A percentile compares a stretch with the other conserved stretches of the same genome.
Evolutionary conservation across 2,797 vertebrate genomes (phyloP).

Genomic region (Bucorvus abyssinicus): DNA sequence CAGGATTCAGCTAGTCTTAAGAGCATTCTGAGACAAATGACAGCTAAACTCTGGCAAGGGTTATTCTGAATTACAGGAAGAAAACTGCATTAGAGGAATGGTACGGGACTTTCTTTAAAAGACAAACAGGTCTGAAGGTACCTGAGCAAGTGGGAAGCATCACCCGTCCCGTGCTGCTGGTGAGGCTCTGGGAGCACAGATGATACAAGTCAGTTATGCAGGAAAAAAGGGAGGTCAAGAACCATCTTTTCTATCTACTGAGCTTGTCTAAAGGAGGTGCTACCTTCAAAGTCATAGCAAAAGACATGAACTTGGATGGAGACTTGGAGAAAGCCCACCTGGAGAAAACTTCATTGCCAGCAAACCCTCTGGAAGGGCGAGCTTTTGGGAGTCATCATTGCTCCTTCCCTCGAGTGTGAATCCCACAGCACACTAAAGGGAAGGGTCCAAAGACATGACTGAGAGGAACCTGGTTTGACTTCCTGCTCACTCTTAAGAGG

Average conservation of each 20-base stretch:
- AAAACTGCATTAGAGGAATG: neutral
- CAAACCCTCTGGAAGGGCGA: neutral
- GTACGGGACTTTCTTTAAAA: neutral
- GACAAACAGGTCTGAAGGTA: neutral
- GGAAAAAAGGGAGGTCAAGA: neutral
- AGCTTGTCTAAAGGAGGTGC: neutral
- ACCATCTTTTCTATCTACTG: neutral
- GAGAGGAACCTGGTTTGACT: neutral
- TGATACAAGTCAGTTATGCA: neutral
- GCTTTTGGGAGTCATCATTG: neutral
- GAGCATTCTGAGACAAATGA: neutral
- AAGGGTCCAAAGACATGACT: neutral
- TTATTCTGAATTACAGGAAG: neutral
- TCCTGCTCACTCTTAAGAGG: neutral
- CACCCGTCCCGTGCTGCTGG: neutral
- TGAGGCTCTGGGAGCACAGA: neutral
- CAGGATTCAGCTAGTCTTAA: neutral
- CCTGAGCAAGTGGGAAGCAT: neutral
- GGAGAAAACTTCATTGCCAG: neutral
- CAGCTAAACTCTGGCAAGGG: neutral
- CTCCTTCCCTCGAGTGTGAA: neutral
- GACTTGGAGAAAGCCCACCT: neutral
- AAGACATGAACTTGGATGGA: neutral
- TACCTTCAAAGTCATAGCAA: neutral
- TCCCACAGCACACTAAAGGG: neutral